Evolutionary conservation across 1,140 invertebrate genomes (phyloP), one percentile per base, ranked within the genome.

Genomic region (Caenorhabditis latens): DNA sequence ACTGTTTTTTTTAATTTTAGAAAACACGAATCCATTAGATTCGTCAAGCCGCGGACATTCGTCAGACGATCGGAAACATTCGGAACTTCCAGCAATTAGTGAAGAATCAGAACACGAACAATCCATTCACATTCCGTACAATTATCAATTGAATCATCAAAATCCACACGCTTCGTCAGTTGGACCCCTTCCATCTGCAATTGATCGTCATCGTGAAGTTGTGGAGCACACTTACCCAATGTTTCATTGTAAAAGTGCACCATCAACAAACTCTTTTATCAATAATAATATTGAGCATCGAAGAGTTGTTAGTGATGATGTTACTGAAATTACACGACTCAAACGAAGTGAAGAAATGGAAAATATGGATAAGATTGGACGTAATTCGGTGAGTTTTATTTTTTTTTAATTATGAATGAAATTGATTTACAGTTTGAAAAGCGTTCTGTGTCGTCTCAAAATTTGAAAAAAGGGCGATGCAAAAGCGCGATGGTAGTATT

Each of bases 61-160:
- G 9, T 5, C 43, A 48, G 71, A 79, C 43, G 71, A 79, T 32
- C 43, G 71, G 46, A 79, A 79, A 14, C 14, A 79, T n/a, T 21
- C 71, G n/a, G 71, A 79, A 24, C 71, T 79, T 8, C 71, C 71
- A 50, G 71, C 71, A 13, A 79, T 79, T 19, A 50, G 14, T 14
- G 71, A 79, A 50, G 71, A 79, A n/a, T 79, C 71, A 9, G 71
- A 79, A 50, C 71, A 79, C 71, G 71, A 79, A n/a, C 71, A 79
- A 50, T 79, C 71, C 21, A 79, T 79, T n/a, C 71, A 79, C n/a
- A 79, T 79, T 13, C 71, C 71, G n/a, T 79, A 50, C 46, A 79
- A 79, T n/a, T 13, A 46, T 75, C 42, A 65, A 13, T 42, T 19
- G 7, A 14, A 71, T 19, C 13, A 71, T 6, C 50, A 50, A 53